Evolutionary conservation across 1,140 invertebrate species (phyloP).

Genomic region (Hylyphantes graminicola): DNA sequence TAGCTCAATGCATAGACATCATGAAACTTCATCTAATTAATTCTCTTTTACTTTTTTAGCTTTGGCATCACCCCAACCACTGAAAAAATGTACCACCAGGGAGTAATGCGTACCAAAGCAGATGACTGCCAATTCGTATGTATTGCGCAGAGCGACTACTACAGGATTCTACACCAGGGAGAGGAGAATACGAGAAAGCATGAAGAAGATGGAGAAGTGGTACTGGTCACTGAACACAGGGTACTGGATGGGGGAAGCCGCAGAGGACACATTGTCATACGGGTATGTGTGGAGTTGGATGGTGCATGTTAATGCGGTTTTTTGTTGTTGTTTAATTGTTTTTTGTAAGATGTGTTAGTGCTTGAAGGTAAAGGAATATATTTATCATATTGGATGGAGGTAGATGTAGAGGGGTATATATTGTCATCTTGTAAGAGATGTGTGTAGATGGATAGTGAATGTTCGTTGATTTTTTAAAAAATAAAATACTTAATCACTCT

Average conservation of each 20-base stretch:
- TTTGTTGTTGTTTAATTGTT: too few relatives aligned
- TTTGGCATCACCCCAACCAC: conserved; percentile 97
- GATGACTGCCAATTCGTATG: conserved; percentile 99
- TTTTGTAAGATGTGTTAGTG: too few relatives aligned
- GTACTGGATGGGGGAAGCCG: conserved; percentile 75
- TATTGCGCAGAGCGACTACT: conserved; percentile 97
- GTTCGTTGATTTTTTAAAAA: too few relatives aligned
- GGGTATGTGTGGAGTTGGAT: conserved; percentile 69
- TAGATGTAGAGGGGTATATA: neutral
- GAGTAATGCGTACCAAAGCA: conserved; percentile 94
- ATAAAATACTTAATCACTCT: too few relatives aligned
- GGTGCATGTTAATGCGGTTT: too few relatives aligned
- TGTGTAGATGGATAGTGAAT: too few relatives aligned
- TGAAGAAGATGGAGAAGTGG: conserved; percentile 86
- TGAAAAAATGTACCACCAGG: conserved; percentile 93
- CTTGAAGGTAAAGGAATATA: neutral
- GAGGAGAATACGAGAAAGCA: conserved; percentile 93
- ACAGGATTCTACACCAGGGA: conserved; percentile 79
- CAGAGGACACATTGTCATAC: conserved; percentile 86
- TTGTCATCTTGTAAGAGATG: too few relatives aligned
- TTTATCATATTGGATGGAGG: neutral
- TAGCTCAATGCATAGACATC: neutral
- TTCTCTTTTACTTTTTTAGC: conserved; percentile 14
- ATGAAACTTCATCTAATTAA: neutral
- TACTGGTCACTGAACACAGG: conserved; percentile 91